These are phyloP conservation scores for Chaetodon trifasciatus DNA, from an alignment of 2,797 vertebrate species.

Conservation along the genomic window DNA sequence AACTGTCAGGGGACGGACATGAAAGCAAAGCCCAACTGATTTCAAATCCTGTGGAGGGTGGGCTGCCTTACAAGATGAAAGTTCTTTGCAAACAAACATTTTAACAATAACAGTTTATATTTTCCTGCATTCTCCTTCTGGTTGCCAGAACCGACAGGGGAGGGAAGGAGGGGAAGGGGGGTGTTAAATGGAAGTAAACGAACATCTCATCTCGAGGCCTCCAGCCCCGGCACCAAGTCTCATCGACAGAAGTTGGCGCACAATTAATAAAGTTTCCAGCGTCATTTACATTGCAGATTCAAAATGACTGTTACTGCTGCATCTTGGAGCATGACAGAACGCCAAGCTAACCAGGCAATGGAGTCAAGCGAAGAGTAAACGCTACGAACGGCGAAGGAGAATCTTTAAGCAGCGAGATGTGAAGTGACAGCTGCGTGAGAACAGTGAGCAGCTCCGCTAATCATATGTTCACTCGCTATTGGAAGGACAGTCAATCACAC, in stretches of 20 bases:
- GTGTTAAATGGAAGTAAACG: conserved; percentile 83
- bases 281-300: conserved; percentile 80
- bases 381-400: conserved; percentile 39
- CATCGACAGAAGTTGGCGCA: conserved; percentile 75
- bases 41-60: conserved; percentile 86
- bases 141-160: conserved; percentile 75
- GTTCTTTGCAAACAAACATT: conserved; percentile 90
- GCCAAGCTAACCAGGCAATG: conserved; percentile 52
- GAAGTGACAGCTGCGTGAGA: conserved; percentile 74
- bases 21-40: conserved; percentile 87
- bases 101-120: conserved; percentile 89
- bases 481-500: conserved; percentile 80
- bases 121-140: conserved; percentile 81
- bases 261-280: conserved; percentile 82
- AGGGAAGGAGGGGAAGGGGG: conserved; percentile 52
- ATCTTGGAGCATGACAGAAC: conserved; percentile 39
- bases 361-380: conserved; percentile 39
- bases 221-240: conserved; percentile 73
- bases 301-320: conserved; percentile 47
- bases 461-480: conserved; percentile 79
- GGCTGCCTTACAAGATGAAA: conserved; percentile 89
- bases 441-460: conserved; percentile 71
- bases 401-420: conserved; percentile 54
- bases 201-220: conserved; percentile 81
- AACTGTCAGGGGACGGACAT: conserved; percentile 86